Conservation (phyloP, 2,888 invertebrate species). For the Oligia latruncula region DNA sequence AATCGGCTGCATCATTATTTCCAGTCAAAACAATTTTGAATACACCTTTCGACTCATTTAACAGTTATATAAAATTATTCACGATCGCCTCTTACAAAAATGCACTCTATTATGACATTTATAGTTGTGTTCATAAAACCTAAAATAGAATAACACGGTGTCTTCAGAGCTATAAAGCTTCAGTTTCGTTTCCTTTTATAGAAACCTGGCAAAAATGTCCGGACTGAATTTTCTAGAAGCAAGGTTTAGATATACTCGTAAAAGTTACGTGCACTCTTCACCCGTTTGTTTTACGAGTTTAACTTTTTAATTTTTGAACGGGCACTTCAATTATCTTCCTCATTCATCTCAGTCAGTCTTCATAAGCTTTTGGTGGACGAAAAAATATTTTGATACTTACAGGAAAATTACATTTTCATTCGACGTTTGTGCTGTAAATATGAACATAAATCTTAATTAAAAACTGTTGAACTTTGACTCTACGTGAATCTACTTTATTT, state of each 20-base stretch:
- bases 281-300: constrained; percentile 60
- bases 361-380: constrained; percentile 73
- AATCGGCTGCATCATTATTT: constrained; percentile 1
- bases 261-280: constrained; percentile 53
- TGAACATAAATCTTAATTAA: constrained; percentile 70
- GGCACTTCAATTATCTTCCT: constrained; percentile 82
- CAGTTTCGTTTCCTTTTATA: constrained; percentile 44
- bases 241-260: constrained; percentile 32
- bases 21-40: constrained; percentile 35
- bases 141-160: constrained; percentile 24
- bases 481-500: neutral
- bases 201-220: constrained; percentile 43
- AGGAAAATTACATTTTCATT: constrained; percentile 72
- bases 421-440: constrained; percentile 65
- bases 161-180: constrained; percentile 36
- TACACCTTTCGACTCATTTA: constrained; percentile 40
- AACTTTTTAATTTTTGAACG: constrained; percentile 79
- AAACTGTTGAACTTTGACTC: constrained; percentile 12
- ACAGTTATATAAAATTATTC: constrained; percentile 53
- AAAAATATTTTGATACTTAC: constrained; percentile 78
- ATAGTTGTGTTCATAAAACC: neutral
- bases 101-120: constrained; percentile 14
- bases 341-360: constrained; percentile 85
- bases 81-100: constrained; percentile 22
- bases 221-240: constrained; percentile 46